These are phyloP conservation scores for Ridgeia piscesae DNA, from an alignment of 1,140 invertebrate genomes.

Conservation along the genomic window DNA sequence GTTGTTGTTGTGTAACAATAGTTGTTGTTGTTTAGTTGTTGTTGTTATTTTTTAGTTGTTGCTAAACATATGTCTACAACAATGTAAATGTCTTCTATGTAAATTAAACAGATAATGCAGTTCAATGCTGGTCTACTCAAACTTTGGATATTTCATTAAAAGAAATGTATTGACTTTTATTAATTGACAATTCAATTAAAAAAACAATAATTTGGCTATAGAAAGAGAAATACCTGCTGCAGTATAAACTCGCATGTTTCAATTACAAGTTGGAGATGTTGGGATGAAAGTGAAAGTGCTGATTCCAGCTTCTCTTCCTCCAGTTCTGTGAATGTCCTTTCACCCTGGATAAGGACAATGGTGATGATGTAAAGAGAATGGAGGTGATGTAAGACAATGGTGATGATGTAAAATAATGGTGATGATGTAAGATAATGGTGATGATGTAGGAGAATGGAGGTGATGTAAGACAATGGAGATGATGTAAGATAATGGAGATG, in stretches of 20 bases:
- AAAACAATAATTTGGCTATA: neutral
- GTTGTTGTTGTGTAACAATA: too few relatives aligned
- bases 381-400: too few relatives aligned
- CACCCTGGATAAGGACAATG: slow-evolving; percentile 46
- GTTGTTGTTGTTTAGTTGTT: too few relatives aligned
- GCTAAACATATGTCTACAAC: too few relatives aligned
- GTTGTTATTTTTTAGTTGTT: too few relatives aligned
- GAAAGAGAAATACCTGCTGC: slow-evolving; percentile 44
- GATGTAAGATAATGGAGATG: neutral
- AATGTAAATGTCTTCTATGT: neutral
- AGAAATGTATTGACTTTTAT: neutral
- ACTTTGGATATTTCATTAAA: too few relatives aligned
- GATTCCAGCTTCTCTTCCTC: slow-evolving; percentile 51
- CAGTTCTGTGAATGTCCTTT: slow-evolving; percentile 51
- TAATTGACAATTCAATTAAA: neutral
- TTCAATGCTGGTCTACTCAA: too few relatives aligned
- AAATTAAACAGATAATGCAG: too few relatives aligned
- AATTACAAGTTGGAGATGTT: slow-evolving; percentile 47
- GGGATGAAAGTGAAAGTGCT: slow-evolving; percentile 40
- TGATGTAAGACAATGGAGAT: neutral
- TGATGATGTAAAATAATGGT: too few relatives aligned
- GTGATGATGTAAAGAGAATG: slow-evolving; percentile 10
- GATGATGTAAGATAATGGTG: too few relatives aligned
- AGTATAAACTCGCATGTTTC: slow-evolving; percentile 54
- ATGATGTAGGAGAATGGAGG: too few relatives aligned